Evolutionary conservation across 1,140 invertebrate species (phyloP).

Genomic region (Phortica variegata): DNA sequence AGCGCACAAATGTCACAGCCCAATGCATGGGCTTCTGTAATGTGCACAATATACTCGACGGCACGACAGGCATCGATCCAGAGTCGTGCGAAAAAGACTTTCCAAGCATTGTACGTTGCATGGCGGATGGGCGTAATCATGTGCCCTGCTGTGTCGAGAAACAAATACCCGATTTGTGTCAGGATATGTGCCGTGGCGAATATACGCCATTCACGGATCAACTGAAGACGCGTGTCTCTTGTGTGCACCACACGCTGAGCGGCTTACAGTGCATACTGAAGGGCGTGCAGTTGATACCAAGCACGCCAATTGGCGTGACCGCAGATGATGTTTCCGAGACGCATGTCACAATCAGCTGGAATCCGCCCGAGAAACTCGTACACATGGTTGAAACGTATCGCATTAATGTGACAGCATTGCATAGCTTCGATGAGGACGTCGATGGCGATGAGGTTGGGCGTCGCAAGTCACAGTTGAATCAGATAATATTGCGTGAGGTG

Average conservation of each 20-base stretch:
- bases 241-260: slow-evolving; percentile 77
- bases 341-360: slow-evolving; percentile 71
- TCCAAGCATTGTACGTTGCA: slow-evolving; percentile 71
- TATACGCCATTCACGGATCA: slow-evolving; percentile 81
- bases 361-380: slow-evolving; percentile 63
- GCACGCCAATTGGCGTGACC: slow-evolving; percentile 68
- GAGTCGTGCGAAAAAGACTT: slow-evolving; percentile 77
- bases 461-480: slow-evolving; percentile 4
- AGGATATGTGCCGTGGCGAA: slow-evolving; percentile 81
- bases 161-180: slow-evolving; percentile 78
- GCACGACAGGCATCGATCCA: slow-evolving; percentile 74
- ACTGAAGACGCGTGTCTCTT: slow-evolving; percentile 80
- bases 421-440: slow-evolving; percentile 64
- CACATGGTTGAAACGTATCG: slow-evolving; percentile 68
- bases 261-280: slow-evolving; percentile 78
- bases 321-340: slow-evolving; percentile 71
- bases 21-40: slow-evolving; percentile 77
- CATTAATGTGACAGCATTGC: slow-evolving; percentile 71
- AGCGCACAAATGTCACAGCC: slow-evolving; percentile 66
- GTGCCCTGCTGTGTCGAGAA: slow-evolving; percentile 79
- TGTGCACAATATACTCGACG: slow-evolving; percentile 78
- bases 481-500: slow-evolving; percentile 58
- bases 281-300: slow-evolving; percentile 76
- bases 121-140: slow-evolving; percentile 79
- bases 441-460: slow-evolving; percentile 26